Conservation (phyloP, 2,113 vertebrate genomes). For the Spilogale gracilis region DNA sequence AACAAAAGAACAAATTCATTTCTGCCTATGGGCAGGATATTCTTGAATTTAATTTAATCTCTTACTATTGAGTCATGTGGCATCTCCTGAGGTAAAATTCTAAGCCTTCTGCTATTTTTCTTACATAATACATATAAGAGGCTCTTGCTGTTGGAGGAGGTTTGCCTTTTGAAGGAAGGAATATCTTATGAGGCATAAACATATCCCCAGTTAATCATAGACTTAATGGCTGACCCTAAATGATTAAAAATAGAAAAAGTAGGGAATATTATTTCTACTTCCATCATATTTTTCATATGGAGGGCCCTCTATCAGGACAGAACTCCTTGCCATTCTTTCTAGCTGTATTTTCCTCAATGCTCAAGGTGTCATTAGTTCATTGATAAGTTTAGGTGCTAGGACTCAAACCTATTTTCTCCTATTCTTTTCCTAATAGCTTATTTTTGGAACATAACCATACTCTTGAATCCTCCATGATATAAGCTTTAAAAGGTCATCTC, state of each 20-base stretch:
- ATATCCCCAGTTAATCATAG: background rate
- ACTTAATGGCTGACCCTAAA: background rate
- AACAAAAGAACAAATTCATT: background rate
- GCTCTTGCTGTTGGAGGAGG: background rate
- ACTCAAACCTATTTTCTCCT: background rate
- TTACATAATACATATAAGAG: background rate
- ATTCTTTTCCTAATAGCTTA: background rate
- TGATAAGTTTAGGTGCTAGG: background rate
- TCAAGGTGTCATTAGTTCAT: background rate
- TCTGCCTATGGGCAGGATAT: background rate
- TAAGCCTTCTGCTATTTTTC: background rate
- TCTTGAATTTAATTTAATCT: background rate
- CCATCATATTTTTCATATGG: background rate
- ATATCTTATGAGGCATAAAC: background rate
- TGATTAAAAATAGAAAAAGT: background rate
- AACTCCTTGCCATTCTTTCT: background rate
- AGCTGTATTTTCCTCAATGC: background rate
- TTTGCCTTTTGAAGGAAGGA: background rate
- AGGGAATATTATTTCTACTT: background rate
- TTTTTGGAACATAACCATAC: background rate
- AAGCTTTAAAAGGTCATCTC: background rate
- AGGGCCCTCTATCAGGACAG: fast-evolving
- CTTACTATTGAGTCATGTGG: background rate
- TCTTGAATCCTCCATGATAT: background rate
- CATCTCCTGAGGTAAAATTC: background rate